A percentile compares a stretch with the other conserved stretches of the same genome.
Conservation (phyloP, 2,888 invertebrate genomes). For the Stegophylla sp. region DNA sequence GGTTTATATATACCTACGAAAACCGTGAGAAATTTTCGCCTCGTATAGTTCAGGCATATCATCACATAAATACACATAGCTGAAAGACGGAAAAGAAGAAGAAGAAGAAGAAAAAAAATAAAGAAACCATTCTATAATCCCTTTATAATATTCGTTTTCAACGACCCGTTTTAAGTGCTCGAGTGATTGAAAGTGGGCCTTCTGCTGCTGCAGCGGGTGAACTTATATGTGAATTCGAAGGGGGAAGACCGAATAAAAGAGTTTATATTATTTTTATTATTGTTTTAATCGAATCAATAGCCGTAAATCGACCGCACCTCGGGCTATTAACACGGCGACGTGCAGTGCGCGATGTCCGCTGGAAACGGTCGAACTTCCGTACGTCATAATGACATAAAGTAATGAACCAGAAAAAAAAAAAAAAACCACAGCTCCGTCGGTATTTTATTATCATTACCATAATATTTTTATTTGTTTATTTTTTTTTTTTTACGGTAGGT, state of each 20-base stretch:
- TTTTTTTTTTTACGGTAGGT: background rate
- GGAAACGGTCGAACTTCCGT: background rate
- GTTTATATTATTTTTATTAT: slow-evolving; percentile 3
- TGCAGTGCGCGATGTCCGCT: background rate
- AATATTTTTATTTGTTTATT: background rate
- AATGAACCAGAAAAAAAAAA: background rate
- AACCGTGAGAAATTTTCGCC: slow-evolving; percentile 14
- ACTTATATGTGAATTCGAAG: background rate
- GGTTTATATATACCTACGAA: too few species aligned
- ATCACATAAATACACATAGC: too few species aligned
- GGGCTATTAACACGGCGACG: too few species aligned
- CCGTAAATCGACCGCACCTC: background rate
- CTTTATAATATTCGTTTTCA: slow-evolving; percentile 2
- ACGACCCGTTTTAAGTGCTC: background rate
- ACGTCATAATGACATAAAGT: too few species aligned
- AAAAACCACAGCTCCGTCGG: background rate
- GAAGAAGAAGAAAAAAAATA: background rate
- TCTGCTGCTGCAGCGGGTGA: background rate
- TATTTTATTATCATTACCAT: slow-evolving; percentile 1
- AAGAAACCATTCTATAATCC: background rate
- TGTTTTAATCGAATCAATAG: background rate
- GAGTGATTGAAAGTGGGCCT: background rate
- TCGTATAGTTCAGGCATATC: too few species aligned
- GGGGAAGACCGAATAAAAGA: background rate
- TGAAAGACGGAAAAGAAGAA: background rate